Base-by-base conservation (phyloP, 2,113 vertebrate species). In the Phyllopteryx taeniolatus region DNA sequence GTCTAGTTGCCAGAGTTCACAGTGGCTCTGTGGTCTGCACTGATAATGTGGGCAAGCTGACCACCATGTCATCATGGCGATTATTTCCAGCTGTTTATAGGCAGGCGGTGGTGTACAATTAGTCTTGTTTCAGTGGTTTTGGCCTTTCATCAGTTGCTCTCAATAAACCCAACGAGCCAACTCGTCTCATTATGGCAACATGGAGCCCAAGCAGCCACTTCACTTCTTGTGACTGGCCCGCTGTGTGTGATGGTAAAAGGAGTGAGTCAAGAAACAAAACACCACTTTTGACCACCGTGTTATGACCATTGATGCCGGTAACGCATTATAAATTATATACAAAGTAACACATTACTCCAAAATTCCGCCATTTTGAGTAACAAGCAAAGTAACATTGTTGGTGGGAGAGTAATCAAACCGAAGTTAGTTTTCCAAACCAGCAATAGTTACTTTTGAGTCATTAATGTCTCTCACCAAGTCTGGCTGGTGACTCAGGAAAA, bases 51-150 rank as follows among this genome's bases (percentile, higher is more conserved):
- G 59, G 72, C 63, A 46, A 73, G 69, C 66, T 74, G 79, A 79
- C 77, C 72, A 14, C n/a, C 43, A 15, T 49, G 72, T 80, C 22
- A 46, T 75, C 66, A 44, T 57, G 64, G 67, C 59, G 68, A 77
- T 86, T 39, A 35, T n/a, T 65, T 70, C 70, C 82, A 79, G 77
- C 74, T 87, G 79, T 71, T 70, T 46, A 22, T 70, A 54, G 68
- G 39, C 68, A 63, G 66, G 57, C 76, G 53, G 54, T 49, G n/a
- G 0, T 14, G 5, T 69, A 43, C 69, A 67, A 35, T 22, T 79
- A 53, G 42, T 69, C 72, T 82, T 64, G 22, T 69, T 82, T 71
- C 62, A 61, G 20, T 60, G 2, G 47, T 80, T 27, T 11, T 68
- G 72, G 49, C 31, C 73, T 72, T 49, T 72, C 61, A 67, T 82